Conservation (phyloP, 2,113 vertebrate genomes). For the Hypomesus transpacificus region DNA sequence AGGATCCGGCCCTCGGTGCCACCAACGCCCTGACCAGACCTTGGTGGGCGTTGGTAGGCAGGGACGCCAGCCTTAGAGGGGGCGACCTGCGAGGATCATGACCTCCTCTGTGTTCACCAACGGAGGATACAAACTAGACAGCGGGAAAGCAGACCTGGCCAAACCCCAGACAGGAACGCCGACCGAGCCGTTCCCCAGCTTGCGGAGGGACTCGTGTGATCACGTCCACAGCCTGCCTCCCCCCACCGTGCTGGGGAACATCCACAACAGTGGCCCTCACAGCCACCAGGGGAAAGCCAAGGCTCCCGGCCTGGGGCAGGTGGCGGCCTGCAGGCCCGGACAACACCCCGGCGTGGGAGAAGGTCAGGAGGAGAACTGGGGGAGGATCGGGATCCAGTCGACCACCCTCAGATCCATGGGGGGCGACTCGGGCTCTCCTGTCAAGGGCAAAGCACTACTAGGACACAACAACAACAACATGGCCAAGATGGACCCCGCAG, state of each 20-base stretch:
- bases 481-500: slow-evolving; percentile 45
- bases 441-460: slow-evolving; percentile 49
- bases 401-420: slow-evolving; percentile 44
- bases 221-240: slow-evolving; percentile 28
- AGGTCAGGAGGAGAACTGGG: slow-evolving; percentile 51
- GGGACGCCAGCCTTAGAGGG: background rate
- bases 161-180: slow-evolving; percentile 43
- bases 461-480: slow-evolving; percentile 42
- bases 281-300: slow-evolving; percentile 36
- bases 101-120: slow-evolving; percentile 68
- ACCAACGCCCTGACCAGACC: background rate
- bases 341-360: slow-evolving; percentile 20
- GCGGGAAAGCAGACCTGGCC: slow-evolving; percentile 28
- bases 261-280: slow-evolving; percentile 38
- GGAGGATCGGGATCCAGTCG: slow-evolving; percentile 35
- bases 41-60: slow-evolving; percentile 5
- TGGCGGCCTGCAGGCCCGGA: slow-evolving; percentile 18
- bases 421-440: slow-evolving; percentile 43
- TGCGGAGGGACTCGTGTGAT: slow-evolving; percentile 49
- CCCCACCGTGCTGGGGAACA: slow-evolving; percentile 34
- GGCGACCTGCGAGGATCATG: slow-evolving; percentile 61
- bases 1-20: background rate
- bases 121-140: slow-evolving; percentile 43
- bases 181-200: slow-evolving; percentile 38
- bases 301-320: slow-evolving; percentile 15